Conservation (phyloP, 1,140 invertebrate genomes). For the Caenorhabditis inopinata region DNA sequence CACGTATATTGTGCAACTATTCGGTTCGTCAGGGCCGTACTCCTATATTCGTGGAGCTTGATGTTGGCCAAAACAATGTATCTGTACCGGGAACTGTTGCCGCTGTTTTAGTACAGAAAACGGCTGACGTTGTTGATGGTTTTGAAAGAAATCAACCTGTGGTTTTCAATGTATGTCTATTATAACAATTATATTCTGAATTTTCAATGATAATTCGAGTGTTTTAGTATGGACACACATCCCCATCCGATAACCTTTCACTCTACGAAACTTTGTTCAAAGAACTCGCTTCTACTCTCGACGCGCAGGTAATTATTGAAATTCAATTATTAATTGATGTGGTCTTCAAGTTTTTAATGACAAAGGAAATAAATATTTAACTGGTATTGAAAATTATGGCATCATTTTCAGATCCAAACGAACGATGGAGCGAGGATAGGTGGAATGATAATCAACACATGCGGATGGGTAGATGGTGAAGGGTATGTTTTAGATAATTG, state of each 20-base stretch:
- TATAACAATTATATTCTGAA: constrained; percentile 57
- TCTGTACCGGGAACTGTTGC: constrained; percentile 60
- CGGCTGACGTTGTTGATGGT: constrained; percentile 58
- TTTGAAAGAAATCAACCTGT: constrained; percentile 56
- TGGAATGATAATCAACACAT: constrained; percentile 96
- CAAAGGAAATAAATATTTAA: constrained; percentile 74
- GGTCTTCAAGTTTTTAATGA: too few relatives aligned
- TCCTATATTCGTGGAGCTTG: constrained; percentile 88
- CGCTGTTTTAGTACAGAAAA: constrained; percentile 57
- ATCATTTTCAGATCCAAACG: constrained; percentile 36
- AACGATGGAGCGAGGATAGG: constrained; percentile 70
- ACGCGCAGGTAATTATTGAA: constrained; percentile 81
- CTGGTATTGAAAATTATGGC: constrained; percentile 2
- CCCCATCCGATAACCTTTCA: constrained; percentile 76
- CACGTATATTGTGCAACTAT: constrained; percentile 87
- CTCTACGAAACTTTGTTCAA: constrained; percentile 84
- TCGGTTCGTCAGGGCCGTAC: constrained; percentile 80
- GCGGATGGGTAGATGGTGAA: constrained; percentile 89
- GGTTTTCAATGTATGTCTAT: constrained; percentile 53
- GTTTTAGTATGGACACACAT: constrained; percentile 91
- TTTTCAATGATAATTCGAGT: constrained; percentile 84
- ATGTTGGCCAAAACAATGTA: constrained; percentile 76
- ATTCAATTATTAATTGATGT: too few relatives aligned
- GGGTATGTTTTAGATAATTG: too few relatives aligned
- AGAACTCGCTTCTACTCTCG: constrained; percentile 78